Evolutionary conservation across 2,797 vertebrate species (phyloP).

Genomic region (Atherinosoma microstoma): DNA sequence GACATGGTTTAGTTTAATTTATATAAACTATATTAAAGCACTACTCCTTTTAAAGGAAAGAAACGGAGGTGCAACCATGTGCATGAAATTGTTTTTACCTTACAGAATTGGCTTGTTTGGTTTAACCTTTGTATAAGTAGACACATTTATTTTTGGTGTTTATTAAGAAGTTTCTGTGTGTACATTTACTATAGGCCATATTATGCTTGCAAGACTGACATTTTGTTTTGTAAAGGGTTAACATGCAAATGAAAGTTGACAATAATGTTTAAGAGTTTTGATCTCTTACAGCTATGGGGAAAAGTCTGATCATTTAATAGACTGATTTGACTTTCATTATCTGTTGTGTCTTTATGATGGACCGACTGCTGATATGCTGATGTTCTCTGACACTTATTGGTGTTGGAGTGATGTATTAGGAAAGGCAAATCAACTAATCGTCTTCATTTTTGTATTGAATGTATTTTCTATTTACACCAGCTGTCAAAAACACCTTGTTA

Average conservation of each 20-base stretch:
- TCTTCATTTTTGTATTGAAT: background rate
- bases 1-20: background rate
- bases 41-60: background rate
- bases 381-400: background rate
- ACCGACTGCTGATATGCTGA: constrained; percentile 14
- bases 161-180: background rate
- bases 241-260: constrained; percentile 6
- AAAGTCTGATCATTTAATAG: background rate
- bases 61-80: background rate
- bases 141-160: background rate
- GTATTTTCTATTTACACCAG: constrained; percentile 9
- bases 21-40: constrained; percentile 5
- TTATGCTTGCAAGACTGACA: too few species aligned
- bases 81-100: background rate
- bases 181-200: too few species aligned
- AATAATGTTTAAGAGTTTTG: background rate
- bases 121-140: background rate
- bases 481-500: constrained; percentile 14
- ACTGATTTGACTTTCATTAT: constrained; percentile 31
- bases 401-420: constrained; percentile 2
- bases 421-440: background rate
- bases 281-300: constrained; percentile 1
- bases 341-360: constrained; percentile 3
- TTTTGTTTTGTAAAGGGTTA: background rate
- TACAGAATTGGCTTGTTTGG: background rate